Evolutionary conservation across 1,140 invertebrate genomes (phyloP).

Genomic region (Heliconius nattereri): DNA sequence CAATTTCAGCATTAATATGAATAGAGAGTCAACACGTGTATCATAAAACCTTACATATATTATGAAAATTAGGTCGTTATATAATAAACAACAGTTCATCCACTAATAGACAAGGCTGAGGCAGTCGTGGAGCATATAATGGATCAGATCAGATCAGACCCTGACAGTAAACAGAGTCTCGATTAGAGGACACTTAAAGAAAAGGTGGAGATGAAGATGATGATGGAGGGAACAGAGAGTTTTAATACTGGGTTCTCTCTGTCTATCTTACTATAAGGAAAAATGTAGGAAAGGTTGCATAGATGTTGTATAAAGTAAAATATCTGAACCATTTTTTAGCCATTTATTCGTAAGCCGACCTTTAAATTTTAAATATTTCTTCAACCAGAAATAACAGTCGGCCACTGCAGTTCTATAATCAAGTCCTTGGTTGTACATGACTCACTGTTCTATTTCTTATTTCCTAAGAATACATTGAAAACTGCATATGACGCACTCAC

Average conservation of each 20-base stretch:
- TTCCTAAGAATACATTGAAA: conserved; percentile 77
- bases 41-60: neutral
- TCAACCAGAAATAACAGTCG: conserved; percentile 39
- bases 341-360: neutral
- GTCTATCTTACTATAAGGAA: no score
- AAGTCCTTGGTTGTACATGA: conserved; percentile 69
- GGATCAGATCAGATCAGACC: no score
- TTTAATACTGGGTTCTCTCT: no score
- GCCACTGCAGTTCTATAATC: conserved; percentile 43
- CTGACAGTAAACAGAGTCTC: no score
- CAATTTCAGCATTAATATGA: neutral
- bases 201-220: no score
- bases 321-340: neutral
- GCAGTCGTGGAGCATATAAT: no score
- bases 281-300: no score
- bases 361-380: conserved; percentile 28
- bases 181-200: no score
- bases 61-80: neutral
- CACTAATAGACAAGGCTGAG: neutral
- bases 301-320: neutral
- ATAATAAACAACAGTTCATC: neutral
- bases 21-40: neutral
- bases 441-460: conserved; percentile 75
- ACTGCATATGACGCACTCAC: conserved; percentile 72
- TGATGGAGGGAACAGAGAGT: no score